These are phyloP conservation scores for Caenorhabditis briggsae DNA, from an alignment of 1,140 invertebrate species.

Conservation along the genomic window DNA sequence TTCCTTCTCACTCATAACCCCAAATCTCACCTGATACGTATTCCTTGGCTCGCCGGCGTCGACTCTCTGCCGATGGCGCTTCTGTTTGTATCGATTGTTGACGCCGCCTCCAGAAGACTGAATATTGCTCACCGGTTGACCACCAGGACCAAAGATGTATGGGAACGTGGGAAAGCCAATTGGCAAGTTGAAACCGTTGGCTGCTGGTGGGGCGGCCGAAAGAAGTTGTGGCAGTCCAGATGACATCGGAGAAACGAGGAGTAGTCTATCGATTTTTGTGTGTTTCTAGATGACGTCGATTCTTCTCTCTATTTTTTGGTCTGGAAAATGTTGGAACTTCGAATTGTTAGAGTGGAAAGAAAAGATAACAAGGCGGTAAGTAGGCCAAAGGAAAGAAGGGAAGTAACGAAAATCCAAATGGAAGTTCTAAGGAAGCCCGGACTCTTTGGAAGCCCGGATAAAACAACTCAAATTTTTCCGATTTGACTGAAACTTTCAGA, in stretches of 20 bases:
- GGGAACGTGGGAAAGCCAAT: neutral
- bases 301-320: too few relatives aligned
- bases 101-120: neutral
- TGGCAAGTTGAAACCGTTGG: constrained; percentile 25
- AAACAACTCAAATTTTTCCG: too few relatives aligned
- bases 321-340: too few relatives aligned
- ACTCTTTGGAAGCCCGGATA: too few relatives aligned
- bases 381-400: too few relatives aligned
- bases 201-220: constrained; percentile 7
- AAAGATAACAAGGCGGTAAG: neutral
- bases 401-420: too few relatives aligned
- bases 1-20: neutral
- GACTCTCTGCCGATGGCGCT: constrained; percentile 85
- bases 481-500: too few relatives aligned
- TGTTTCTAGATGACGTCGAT: neutral
- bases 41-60: constrained; percentile 92
- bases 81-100: constrained; percentile 65
- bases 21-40: constrained; percentile 82
- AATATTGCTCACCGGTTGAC: constrained; percentile 26
- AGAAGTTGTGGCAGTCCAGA: constrained; percentile 5
- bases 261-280: neutral
- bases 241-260: constrained; percentile 23
- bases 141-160: too few relatives aligned
- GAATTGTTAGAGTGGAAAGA: neutral
- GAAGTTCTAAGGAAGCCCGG: too few relatives aligned